Percentiles rank a stretch among this genome's conserved stretches.
These are phyloP conservation scores for Probosciger aterrimus DNA, from an alignment of 2,113 vertebrate genomes.

Conservation along the genomic window DNA sequence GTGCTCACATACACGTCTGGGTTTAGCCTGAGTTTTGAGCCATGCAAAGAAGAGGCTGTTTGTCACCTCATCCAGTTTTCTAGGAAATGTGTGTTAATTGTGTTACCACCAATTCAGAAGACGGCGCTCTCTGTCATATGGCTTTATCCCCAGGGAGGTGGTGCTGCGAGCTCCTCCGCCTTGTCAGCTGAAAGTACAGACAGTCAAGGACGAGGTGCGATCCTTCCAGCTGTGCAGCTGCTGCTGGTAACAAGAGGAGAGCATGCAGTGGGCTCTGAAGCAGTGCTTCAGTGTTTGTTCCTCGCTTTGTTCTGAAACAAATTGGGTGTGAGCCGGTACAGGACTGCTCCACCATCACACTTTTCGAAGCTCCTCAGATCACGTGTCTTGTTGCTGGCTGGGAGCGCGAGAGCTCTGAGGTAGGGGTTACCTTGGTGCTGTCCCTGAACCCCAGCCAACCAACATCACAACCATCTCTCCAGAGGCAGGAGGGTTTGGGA, in stretches of 20 bases:
- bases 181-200: accelerated
- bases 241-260: not conserved
- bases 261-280: accelerated
- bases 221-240: not conserved
- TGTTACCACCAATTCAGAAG: not conserved
- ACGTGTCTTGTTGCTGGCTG: not conserved
- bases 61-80: not conserved
- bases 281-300: not conserved
- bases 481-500: not conserved
- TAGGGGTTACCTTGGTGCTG: not conserved
- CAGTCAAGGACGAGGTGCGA: not conserved
- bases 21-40: not conserved
- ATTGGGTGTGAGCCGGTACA: accelerated
- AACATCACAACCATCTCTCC: accelerated
- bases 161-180: accelerated
- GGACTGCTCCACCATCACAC: not conserved
- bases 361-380: not conserved
- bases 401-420: not conserved
- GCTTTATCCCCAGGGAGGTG: not conserved
- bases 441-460: not conserved
- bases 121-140: accelerated
- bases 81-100: not conserved
- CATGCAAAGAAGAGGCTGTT: not conserved
- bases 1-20: accelerated
- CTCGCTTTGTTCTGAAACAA: not conserved